Conservation (phyloP, 2,888 invertebrate species). For the Tipula vernalis region DNA sequence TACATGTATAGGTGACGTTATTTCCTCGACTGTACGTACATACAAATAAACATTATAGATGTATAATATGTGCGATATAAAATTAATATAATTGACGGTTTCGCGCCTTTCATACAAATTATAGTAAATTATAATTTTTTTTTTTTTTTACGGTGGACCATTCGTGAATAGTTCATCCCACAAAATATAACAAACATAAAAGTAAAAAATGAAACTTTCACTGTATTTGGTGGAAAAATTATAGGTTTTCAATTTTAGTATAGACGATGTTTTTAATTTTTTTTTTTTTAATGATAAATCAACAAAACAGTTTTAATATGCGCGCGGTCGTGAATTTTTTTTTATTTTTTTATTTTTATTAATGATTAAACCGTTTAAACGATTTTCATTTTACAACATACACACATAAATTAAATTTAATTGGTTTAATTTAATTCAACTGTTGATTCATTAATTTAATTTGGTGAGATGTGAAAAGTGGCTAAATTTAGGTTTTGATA, state of each 20-base stretch:
- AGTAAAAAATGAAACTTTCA: background rate
- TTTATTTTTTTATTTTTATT: background rate
- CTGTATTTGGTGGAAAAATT: background rate
- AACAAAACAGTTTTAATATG: background rate
- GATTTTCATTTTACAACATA: background rate
- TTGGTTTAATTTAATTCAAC: background rate
- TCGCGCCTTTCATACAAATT: background rate
- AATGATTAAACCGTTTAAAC: background rate
- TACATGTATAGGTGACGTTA: background rate
- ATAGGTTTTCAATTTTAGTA: background rate
- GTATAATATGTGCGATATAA: too few relatives aligned
- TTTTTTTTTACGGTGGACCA: background rate
- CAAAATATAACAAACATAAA: background rate
- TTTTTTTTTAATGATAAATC: background rate
- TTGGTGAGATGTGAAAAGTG: background rate
- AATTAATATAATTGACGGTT: background rate
- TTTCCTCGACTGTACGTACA: background rate
- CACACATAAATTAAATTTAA: background rate
- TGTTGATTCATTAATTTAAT: background rate
- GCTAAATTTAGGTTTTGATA: background rate
- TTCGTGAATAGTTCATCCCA: background rate
- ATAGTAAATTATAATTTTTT: background rate
- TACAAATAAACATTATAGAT: background rate
- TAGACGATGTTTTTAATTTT: background rate
- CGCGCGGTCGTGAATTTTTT: background rate